Evolutionary conservation across 37 sponge, comb jelly and placozoan genomes (phyloP).

Genomic region (Oopsacas minuta): DNA sequence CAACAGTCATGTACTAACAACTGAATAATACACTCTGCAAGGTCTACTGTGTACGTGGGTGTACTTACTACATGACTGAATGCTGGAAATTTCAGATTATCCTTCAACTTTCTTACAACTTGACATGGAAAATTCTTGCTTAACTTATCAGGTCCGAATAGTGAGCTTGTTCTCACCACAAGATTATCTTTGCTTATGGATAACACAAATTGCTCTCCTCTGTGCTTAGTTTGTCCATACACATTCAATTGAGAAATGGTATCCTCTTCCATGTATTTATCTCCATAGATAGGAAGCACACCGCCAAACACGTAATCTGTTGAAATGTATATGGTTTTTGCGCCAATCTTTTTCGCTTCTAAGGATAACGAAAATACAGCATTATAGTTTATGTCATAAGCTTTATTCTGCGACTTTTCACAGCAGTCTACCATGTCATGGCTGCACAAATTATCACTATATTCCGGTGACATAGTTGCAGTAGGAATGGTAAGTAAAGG

Average conservation of each 20-base stretch:
- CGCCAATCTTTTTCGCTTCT: background rate
- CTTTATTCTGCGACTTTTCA: background rate
- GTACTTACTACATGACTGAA: background rate
- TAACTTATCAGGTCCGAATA: background rate
- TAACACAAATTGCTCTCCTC: background rate
- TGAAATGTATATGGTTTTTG: background rate
- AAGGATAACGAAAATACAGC: background rate
- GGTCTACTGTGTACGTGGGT: background rate
- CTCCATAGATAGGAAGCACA: background rate
- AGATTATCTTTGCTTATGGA: background rate
- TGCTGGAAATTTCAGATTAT: background rate
- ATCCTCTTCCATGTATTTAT: background rate
- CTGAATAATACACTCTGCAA: background rate
- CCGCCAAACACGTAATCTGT: conserved; percentile 9
- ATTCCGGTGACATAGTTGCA: background rate
- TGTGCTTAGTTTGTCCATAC: background rate
- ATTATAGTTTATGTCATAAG: background rate
- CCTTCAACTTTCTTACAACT: conserved; percentile 9
- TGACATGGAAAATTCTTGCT: conserved; percentile 9
- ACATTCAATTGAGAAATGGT: background rate
- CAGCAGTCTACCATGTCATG: conserved; percentile 4
- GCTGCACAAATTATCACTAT: background rate
- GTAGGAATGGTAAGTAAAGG: background rate
- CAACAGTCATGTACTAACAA: background rate
- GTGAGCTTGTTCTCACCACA: background rate